phyloP scores from a whole-genome alignment of 2,113 vertebrate genomes.

The Numida meleagris region DNA sequence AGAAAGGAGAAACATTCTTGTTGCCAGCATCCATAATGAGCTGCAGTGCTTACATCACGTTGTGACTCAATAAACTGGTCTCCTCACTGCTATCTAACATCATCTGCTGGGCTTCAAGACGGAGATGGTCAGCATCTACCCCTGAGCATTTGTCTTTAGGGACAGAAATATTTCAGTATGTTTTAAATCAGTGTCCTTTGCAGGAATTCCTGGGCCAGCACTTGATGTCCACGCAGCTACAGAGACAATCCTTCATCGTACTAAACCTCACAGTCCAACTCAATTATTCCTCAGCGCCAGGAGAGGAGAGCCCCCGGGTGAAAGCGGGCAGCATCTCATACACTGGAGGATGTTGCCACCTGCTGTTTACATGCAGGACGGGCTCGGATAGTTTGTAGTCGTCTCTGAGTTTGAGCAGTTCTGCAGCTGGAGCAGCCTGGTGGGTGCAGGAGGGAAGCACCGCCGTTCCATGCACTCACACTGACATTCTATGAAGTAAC shows the following conservation, averaged over 20 bases:
- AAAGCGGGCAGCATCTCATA: background rate
- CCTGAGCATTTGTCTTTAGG: background rate
- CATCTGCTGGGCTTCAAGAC: background rate
- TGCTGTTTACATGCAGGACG: background rate
- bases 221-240: background rate
- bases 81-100: background rate
- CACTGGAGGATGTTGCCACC: constrained; percentile 50
- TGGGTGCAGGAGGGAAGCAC: rapidly evolving
- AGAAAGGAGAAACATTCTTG: background rate
- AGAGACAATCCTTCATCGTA: background rate
- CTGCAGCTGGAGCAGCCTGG: background rate
- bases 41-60: background rate
- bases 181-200: background rate
- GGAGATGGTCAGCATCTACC: background rate
- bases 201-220: background rate
- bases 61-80: background rate
- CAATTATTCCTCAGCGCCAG: background rate
- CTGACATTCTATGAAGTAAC: rapidly evolving
- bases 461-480: background rate
- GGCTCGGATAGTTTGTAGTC: background rate
- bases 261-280: background rate
- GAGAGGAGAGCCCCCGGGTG: background rate
- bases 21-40: rapidly evolving
- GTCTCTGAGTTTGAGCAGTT: background rate
- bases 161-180: background rate